phyloP scores from a whole-genome alignment of 2,888 invertebrate genomes.

The Athetis lepigone region DNA sequence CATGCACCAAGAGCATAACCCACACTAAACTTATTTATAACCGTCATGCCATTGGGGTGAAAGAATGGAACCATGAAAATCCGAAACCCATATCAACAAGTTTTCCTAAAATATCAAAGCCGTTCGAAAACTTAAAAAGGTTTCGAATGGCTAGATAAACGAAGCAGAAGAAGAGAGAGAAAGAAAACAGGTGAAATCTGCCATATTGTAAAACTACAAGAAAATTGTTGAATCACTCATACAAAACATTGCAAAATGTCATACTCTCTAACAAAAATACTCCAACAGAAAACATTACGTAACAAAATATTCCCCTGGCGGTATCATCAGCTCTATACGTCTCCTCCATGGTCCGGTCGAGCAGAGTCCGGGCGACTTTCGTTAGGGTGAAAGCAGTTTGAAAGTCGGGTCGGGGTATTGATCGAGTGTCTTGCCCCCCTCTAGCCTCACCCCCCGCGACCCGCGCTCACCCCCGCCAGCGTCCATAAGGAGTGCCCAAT shows the following conservation, averaged over 20 bases:
- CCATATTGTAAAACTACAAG: not conserved
- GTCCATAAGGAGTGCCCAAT: constrained; percentile 84
- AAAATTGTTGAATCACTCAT: not conserved
- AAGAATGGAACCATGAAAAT: not conserved
- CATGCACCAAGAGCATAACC: not conserved
- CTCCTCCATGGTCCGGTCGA: constrained; percentile 76
- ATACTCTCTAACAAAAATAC: not conserved
- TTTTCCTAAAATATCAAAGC: not conserved
- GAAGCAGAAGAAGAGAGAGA: too few relatives aligned
- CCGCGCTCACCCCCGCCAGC: constrained; percentile 64
- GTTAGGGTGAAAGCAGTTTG: constrained; percentile 91
- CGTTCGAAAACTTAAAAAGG: not conserved
- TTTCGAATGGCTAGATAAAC: too few relatives aligned
- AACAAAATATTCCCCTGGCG: constrained; percentile 3
- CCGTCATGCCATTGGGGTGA: not conserved
- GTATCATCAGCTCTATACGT: constrained; percentile 73
- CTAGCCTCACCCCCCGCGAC: constrained; percentile 69
- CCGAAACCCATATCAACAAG: not conserved
- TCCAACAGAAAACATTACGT: not conserved
- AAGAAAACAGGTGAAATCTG: not conserved
- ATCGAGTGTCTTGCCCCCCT: constrained; percentile 88
- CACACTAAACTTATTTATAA: not conserved
- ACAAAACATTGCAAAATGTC: not conserved
- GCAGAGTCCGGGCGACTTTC: constrained; percentile 89
- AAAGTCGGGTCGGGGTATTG: constrained; percentile 91